A percentile compares a stretch with the other conserved stretches of the same genome.
Evolutionary conservation across 2,113 vertebrate species (phyloP).

Genomic region (Sylvilagus bachmani): DNA sequence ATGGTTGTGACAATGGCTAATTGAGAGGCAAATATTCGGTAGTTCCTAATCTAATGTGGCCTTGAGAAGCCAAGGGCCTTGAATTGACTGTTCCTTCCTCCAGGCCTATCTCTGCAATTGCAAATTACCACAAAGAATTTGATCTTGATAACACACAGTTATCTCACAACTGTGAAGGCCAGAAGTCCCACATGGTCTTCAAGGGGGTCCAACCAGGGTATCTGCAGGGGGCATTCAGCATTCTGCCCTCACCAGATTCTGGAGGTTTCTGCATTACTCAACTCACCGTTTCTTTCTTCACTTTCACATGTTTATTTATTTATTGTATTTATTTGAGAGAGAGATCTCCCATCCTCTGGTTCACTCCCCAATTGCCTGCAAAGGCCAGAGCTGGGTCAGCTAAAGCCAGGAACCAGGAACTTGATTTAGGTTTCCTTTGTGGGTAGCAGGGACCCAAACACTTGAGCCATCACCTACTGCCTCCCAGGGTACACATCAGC

Average conservation of each 20-base stretch:
- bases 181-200: background rate
- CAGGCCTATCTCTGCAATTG: background rate
- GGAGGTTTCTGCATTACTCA: background rate
- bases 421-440: too few species aligned
- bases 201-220: background rate
- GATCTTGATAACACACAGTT: background rate
- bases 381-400: too few species aligned
- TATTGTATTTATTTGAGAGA: too few species aligned
- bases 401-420: too few species aligned
- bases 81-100: background rate
- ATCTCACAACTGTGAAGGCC: background rate
- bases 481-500: too few species aligned
- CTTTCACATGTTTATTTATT: too few species aligned
- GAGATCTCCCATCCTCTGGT: too few species aligned
- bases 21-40: background rate
- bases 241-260: background rate
- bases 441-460: too few species aligned
- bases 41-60: background rate
- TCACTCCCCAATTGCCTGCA: too few species aligned
- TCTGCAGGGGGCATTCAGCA: background rate
- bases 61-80: conserved; percentile 2
- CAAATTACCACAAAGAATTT: background rate
- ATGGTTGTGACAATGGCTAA: background rate
- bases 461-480: too few species aligned
- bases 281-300: background rate